phyloP scores from a whole-genome alignment of 2,888 invertebrate genomes.

The Hydrotaea cyrtoneurina region DNA sequence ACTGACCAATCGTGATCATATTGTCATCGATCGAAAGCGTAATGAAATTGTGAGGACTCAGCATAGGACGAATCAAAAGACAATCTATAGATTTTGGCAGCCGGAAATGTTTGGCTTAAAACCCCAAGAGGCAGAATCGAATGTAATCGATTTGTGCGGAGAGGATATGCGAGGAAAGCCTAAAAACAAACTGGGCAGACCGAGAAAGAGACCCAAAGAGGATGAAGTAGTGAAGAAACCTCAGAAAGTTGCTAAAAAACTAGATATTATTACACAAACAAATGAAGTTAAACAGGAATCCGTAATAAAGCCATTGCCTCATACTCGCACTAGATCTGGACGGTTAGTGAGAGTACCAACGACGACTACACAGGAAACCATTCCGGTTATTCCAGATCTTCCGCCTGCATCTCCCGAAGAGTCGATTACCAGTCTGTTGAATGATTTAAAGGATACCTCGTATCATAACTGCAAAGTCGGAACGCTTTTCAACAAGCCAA shows the following conservation, averaged over 20 bases:
- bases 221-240: constrained; percentile 34
- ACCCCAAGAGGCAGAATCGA: constrained; percentile 4
- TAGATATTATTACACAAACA: neutral
- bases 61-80: constrained; percentile 74
- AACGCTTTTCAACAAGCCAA: neutral
- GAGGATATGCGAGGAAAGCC: constrained; percentile 19
- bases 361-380: neutral
- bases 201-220: constrained; percentile 69
- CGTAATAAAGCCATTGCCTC: neutral
- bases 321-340: constrained; percentile 54
- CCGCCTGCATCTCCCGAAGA: constrained; percentile 65
- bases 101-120: constrained; percentile 75
- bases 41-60: constrained; percentile 77
- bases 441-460: constrained; percentile 70
- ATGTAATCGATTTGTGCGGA: constrained; percentile 10
- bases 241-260: constrained; percentile 38
- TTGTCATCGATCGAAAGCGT: constrained; percentile 78
- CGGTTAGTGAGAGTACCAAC: constrained; percentile 45
- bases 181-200: constrained; percentile 70
- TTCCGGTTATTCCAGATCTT: constrained; percentile 29
- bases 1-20: constrained; percentile 76
- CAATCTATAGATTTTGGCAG: constrained; percentile 76
- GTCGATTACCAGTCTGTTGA: constrained; percentile 71
- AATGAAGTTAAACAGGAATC: neutral
- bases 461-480: constrained; percentile 57